These are phyloP conservation scores for Leptocoma aspasia DNA, from an alignment of 2,113 vertebrate species.

Conservation along the genomic window DNA sequence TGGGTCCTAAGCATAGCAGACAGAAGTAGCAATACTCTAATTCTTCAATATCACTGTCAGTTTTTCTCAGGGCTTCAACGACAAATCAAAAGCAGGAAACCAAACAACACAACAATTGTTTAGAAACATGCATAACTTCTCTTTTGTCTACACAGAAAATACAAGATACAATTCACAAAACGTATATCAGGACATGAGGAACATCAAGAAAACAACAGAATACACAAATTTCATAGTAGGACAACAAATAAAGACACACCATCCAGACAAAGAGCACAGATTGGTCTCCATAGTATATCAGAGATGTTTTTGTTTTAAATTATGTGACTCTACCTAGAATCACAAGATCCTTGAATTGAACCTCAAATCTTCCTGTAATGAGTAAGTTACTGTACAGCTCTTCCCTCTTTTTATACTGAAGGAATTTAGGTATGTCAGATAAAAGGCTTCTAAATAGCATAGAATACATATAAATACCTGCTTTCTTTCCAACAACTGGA, in stretches of 20 bases:
- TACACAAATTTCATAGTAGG: background rate
- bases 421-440: background rate
- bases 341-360: background rate
- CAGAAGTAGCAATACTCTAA: background rate
- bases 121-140: background rate
- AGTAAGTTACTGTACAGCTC: background rate
- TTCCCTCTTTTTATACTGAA: background rate
- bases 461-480: conserved; percentile 80
- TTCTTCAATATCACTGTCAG: background rate
- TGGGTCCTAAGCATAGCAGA: background rate
- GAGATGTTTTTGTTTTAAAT: background rate
- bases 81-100: background rate
- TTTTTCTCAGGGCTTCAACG: background rate
- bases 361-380: background rate
- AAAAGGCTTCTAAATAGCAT: background rate
- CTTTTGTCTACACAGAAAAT: background rate
- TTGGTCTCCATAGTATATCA: background rate
- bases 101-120: background rate
- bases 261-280: background rate
- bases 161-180: background rate
- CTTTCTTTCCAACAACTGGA: conserved; percentile 88
- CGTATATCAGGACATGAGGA: background rate
- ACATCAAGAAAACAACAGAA: background rate
- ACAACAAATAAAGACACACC: background rate
- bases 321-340: background rate